Conservation (phyloP, 2,888 invertebrate genomes). For the Dendrolimus pini region DNA sequence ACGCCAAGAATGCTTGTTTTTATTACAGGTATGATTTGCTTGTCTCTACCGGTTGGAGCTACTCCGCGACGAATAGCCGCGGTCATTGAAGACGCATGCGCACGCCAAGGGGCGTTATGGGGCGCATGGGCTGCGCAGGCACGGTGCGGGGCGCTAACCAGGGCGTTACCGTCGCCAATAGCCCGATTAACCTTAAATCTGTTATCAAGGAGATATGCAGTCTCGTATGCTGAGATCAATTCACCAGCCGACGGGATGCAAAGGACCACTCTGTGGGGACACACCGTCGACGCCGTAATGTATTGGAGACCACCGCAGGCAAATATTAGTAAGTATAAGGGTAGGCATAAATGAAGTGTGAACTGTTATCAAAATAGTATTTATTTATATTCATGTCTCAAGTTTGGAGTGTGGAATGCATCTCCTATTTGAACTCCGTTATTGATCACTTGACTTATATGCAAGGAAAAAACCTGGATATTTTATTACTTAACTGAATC, state of each 20-base stretch:
- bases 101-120: constrained; percentile 69
- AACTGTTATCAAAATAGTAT: no score
- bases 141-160: constrained; percentile 75
- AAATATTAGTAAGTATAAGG: constrained; percentile 80
- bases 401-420: no score
- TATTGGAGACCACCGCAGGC: constrained; percentile 87
- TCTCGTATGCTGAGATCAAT: constrained; percentile 79
- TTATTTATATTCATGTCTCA: neutral
- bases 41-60: constrained; percentile 77
- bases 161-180: constrained; percentile 77
- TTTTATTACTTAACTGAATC: no score
- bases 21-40: constrained; percentile 79
- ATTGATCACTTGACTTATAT: no score
- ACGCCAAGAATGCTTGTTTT: neutral
- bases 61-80: constrained; percentile 54
- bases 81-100: constrained; percentile 44
- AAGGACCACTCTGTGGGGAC: constrained; percentile 79
- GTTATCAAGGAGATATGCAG: constrained; percentile 80
- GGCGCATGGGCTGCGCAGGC: constrained; percentile 69
- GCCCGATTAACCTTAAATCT: constrained; percentile 76
- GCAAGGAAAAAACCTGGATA: no score
- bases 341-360: no score
- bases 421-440: no score
- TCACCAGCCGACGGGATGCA: constrained; percentile 46
- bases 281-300: constrained; percentile 78